Conservation (phyloP, 2,113 vertebrate genomes). For the Hemichromis elongatus region DNA sequence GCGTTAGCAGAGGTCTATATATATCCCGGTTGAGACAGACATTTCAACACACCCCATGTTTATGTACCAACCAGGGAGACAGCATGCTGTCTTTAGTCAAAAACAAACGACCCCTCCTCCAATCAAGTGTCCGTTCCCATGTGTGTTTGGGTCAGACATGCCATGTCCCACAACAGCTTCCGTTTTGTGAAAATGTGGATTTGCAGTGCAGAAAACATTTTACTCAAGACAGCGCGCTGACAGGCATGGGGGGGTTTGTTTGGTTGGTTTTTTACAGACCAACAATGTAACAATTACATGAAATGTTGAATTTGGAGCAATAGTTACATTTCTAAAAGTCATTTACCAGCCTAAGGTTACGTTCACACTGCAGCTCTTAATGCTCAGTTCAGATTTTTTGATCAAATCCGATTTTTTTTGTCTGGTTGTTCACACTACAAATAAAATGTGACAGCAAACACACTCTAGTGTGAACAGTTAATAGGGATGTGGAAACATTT, state of each 20-base stretch:
- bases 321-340: not conserved
- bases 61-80: slow-evolving; percentile 14
- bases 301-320: not conserved
- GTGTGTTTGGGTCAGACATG: not conserved
- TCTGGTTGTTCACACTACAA: too few relatives aligned
- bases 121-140: not conserved
- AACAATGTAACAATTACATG: not conserved
- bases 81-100: slow-evolving; percentile 5
- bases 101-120: not conserved
- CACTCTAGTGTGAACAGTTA: too few relatives aligned
- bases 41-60: slow-evolving; percentile 35
- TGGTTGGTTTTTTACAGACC: not conserved
- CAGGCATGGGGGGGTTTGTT: not conserved
- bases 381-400: too few relatives aligned
- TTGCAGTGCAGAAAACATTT: not conserved
- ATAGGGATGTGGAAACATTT: too few relatives aligned
- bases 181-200: not conserved
- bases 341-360: too few relatives aligned
- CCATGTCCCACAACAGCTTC: not conserved
- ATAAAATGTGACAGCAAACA: too few relatives aligned
- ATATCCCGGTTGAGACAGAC: slow-evolving; percentile 60
- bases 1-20: slow-evolving; percentile 60
- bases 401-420: too few relatives aligned
- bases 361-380: too few relatives aligned
- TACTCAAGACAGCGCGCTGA: not conserved